A percentile compares a stretch with the other conserved stretches of the same genome.
phyloP scores from a whole-genome alignment of 2,113 vertebrate species.

The Cranoglanis bouderius region DNA sequence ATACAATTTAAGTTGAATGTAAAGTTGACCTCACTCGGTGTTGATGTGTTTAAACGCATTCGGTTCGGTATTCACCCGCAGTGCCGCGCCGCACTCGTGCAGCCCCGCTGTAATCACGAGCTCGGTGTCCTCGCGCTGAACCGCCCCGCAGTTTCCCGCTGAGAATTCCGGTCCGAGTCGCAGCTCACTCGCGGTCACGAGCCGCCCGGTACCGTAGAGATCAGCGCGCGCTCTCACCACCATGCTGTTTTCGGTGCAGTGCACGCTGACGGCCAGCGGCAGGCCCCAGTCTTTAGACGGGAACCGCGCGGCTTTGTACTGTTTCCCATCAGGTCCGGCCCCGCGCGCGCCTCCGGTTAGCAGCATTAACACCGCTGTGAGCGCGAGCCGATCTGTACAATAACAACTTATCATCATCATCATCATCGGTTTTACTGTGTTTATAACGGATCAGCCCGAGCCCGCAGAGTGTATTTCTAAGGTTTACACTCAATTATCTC shows the following conservation, averaged over 20 bases:
- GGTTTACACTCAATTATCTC: not conserved
- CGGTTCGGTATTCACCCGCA: not conserved
- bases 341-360: not conserved
- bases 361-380: not conserved
- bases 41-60: not conserved
- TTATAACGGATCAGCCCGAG: not conserved
- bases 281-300: not conserved
- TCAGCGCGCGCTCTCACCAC: conserved; percentile 23
- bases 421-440: not conserved
- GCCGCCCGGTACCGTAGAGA: conserved; percentile 21
- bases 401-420: too few relatives aligned
- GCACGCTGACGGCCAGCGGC: not conserved
- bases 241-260: conserved; percentile 38
- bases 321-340: not conserved
- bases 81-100: conserved; percentile 29
- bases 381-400: not conserved
- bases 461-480: not conserved
- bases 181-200: conserved; percentile 22
- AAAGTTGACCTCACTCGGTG: not conserved
- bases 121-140: not conserved
- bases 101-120: conserved; percentile 28
- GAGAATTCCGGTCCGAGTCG: conserved; percentile 9
- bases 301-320: not conserved
- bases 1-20: not conserved
- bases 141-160: not conserved